Evolutionary conservation across 92 coral and sea anemone species (phyloP), one percentile per base, ranked within the genome.

Genomic region (Epizoanthus fatuus): DNA sequence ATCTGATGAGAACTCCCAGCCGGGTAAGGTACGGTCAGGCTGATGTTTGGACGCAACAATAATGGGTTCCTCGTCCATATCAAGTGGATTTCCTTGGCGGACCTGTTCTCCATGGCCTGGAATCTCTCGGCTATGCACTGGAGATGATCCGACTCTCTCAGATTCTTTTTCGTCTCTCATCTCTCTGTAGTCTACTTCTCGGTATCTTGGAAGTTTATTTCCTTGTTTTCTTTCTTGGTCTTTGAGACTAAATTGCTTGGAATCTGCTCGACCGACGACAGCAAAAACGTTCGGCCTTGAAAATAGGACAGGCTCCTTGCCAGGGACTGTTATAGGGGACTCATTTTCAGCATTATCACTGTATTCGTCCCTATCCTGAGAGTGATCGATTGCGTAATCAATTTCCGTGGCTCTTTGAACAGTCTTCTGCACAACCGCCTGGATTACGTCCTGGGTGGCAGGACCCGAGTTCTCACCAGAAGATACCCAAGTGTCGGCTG

Each of bases 21-120:
- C 82, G 22, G 82, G 82, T n/a, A 77, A 69, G 17, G 82, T 59
- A 69, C 82, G 82, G 20, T 77, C 70, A 38, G 82, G 82, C 2
- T 77, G 7, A 15, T 77, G 82, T 16, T 10, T 16, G 10, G 70
- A 77, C 57, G 82, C 40, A 40, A 59, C 12, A 6, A 77, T 8
- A 58, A 29, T 39, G 0, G 64, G 55, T 16, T 77, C 82, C 16
- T 77, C 69, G 16, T 58, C 82, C 69, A 60, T 40, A 20, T 59
- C 3, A 4, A 9, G 53, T 1, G 12, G 14, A 9, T 60, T 64
- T 42, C 17, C 44, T 16, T 40, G 53, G 5, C 16, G 66, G 17
- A 29, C 20, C 7, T 53, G 44, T 17, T 57, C 59, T 20, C 32
- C 14, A 65, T 37, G 17, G 19, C 59, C 67, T 22, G 16, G n/a